Evolutionary conservation across 2,888 invertebrate species (phyloP).

Genomic region (Drosophila sordidula): DNA sequence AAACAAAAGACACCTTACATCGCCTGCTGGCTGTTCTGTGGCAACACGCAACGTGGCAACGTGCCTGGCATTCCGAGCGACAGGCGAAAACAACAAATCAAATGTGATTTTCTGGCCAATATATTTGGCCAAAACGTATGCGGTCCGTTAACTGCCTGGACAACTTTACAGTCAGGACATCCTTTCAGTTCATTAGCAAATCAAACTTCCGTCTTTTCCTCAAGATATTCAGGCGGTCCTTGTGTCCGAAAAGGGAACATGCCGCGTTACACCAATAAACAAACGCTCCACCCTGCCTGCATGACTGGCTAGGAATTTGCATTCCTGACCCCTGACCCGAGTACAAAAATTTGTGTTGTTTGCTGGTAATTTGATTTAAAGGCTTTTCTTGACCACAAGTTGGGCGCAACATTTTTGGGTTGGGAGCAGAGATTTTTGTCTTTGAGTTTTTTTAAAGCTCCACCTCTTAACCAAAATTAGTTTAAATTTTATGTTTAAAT

Average conservation of each 20-base stretch:
- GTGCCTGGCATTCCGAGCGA: conserved; percentile 67
- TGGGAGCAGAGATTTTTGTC: too few relatives aligned
- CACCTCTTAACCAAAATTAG: too few relatives aligned
- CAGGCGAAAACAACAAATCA: conserved; percentile 55
- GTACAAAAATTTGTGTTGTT: conserved; percentile 57
- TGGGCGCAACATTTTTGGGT: background rate
- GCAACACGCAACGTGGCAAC: conserved; percentile 64
- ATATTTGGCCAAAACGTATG: conserved; percentile 41
- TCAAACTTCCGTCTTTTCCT: conserved; percentile 75
- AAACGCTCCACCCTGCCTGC: conserved; percentile 28
- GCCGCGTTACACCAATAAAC: conserved; percentile 54
- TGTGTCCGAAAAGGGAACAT: conserved; percentile 43
- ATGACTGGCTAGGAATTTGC: conserved; percentile 57
- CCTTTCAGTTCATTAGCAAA: conserved; percentile 80
- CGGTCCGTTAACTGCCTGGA: conserved; percentile 23
- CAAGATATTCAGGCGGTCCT: conserved; percentile 59
- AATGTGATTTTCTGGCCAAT: conserved; percentile 81
- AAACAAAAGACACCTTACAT: conserved; percentile 54
- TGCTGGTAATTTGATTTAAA: conserved; percentile 74
- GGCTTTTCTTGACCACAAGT: conserved; percentile 46
- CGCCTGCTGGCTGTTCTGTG: conserved; percentile 52
- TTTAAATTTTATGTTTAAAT: too few relatives aligned
- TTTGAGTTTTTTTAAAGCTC: background rate
- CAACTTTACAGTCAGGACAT: conserved; percentile 52
- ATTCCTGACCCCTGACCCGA: conserved; percentile 48